These are phyloP conservation scores for Brachionus calyciflorus DNA, from an alignment of 1,140 invertebrate genomes.

Conservation along the genomic window DNA sequence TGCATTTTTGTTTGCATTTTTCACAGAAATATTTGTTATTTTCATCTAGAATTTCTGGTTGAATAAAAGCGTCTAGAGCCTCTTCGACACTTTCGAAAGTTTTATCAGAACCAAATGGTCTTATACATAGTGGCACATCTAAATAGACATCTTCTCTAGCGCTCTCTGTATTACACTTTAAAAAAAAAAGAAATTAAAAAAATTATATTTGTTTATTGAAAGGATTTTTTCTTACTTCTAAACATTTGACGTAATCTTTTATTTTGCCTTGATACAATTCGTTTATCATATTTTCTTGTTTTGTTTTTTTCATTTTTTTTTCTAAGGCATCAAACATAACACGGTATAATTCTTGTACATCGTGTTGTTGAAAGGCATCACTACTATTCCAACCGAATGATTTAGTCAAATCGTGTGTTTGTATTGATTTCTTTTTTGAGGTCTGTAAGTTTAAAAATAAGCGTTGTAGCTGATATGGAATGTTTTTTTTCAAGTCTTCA, in stretches of 20 bases:
- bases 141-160: slow-evolving; percentile 78
- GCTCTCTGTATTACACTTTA: slow-evolving; percentile 75
- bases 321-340: slow-evolving; percentile 93
- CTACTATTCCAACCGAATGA: slow-evolving; percentile 99
- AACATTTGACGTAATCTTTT: slow-evolving; percentile 83
- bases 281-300: slow-evolving; percentile 94
- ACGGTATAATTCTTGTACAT: slow-evolving; percentile 76
- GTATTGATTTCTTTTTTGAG: slow-evolving; percentile 95
- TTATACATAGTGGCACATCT: slow-evolving; percentile 81
- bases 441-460: slow-evolving; percentile 98
- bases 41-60: slow-evolving; percentile 90
- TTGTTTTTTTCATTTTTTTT: slow-evolving; percentile 97
- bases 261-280: slow-evolving; percentile 95
- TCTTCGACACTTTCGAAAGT: slow-evolving; percentile 69
- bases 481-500: slow-evolving; percentile 90
- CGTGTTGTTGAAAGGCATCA: slow-evolving; percentile 99
- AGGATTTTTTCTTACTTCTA: slow-evolving; percentile 69
- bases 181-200: slow-evolving; percentile 26
- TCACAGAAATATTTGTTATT: slow-evolving; percentile 99
- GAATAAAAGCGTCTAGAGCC: slow-evolving; percentile 95
- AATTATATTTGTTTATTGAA: background rate
- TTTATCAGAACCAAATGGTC: slow-evolving; percentile 74
- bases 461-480: slow-evolving; percentile 89
- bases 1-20: slow-evolving; percentile 81
- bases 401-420: slow-evolving; percentile 94